Evolutionary conservation across 92 coral and sea anemone genomes (phyloP).

Genomic region (Meandrina meandrites): DNA sequence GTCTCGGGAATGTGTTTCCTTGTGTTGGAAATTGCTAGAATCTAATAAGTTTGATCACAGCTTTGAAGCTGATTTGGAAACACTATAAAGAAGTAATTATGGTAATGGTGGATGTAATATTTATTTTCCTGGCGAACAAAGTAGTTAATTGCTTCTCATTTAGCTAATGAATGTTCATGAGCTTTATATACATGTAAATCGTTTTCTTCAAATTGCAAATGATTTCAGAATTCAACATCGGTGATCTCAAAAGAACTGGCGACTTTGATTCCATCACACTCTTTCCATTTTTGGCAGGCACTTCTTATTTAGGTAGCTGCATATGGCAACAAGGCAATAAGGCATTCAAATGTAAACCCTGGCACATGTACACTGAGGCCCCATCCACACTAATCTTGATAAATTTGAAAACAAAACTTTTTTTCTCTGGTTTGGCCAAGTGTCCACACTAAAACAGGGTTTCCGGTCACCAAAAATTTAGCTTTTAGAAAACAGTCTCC

Average conservation of each 20-base stretch:
- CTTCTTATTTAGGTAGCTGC: neutral
- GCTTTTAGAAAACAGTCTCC: too few relatives aligned
- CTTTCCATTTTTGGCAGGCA: neutral
- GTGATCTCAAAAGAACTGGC: neutral
- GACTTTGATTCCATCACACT: too few relatives aligned
- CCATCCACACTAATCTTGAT: too few relatives aligned
- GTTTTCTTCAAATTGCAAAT: neutral
- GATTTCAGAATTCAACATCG: neutral
- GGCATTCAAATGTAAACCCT: too few relatives aligned
- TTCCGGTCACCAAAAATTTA: too few relatives aligned
- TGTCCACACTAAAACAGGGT: too few relatives aligned
- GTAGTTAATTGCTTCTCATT: neutral
- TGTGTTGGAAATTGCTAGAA: neutral
- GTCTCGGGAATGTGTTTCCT: neutral
- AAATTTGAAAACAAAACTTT: too few relatives aligned
- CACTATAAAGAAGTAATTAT: neutral
- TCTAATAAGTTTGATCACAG: neutral
- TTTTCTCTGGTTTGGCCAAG: too few relatives aligned
- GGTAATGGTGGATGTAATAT: neutral
- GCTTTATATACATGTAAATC: neutral
- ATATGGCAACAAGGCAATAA: neutral
- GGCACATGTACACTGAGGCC: too few relatives aligned
- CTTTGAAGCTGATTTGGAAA: neutral
- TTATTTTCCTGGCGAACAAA: slow-evolving; percentile 7
- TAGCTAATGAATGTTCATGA: neutral